Evolutionary conservation across 2,888 invertebrate species (phyloP), one percentile per base, ranked within the genome.

Genomic region (Synergus laeviventris): DNA sequence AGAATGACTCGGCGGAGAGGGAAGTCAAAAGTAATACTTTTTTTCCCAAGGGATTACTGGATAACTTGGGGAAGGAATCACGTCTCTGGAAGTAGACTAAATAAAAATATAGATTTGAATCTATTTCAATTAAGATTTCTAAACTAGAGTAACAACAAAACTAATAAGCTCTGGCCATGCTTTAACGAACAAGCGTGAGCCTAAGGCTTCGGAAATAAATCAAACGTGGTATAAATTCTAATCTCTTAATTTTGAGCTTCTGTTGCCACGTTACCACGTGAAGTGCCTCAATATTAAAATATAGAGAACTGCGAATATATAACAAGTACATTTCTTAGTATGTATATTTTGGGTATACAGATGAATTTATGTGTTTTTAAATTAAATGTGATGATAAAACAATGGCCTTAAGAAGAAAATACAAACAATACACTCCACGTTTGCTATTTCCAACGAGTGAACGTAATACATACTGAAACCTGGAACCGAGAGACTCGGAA

Each of bases 1-100:
- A n/a, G 12, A 36, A 39, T 38, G 12, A 62, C 39, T 38, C 31
- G 7, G 21, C 54, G 24, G 39, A 76, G 73, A 54, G 59, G 45
- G 76, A 75, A 73, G 36, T 80, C 76, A 79, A 60, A 74, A 62
- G 78, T 74, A 64, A 54, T 79, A 82, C 70, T 74, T 73, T 60
- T 81, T 60, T 74, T 75, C 77, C 75, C 39, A 62, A 62, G 78
- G 42, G 42, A 21, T 75, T 77, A 78, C 59, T 78, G 70, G 16
- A 66, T 24, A 8, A 24, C 45, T 66, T 24, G 14, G 16, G 42
- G 42, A 49, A 49, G 45, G 49, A 36, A 49, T 36, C 45, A 31
- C 36, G 49, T 49, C 31, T 9, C 49, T 49, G 31, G 45, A 3
- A 24, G 66, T 66, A 45, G n/a, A 36, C 70, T 70, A 45, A 70